Conservation (phyloP, 2,797 vertebrate genomes). For the Ceryle rudis region DNA sequence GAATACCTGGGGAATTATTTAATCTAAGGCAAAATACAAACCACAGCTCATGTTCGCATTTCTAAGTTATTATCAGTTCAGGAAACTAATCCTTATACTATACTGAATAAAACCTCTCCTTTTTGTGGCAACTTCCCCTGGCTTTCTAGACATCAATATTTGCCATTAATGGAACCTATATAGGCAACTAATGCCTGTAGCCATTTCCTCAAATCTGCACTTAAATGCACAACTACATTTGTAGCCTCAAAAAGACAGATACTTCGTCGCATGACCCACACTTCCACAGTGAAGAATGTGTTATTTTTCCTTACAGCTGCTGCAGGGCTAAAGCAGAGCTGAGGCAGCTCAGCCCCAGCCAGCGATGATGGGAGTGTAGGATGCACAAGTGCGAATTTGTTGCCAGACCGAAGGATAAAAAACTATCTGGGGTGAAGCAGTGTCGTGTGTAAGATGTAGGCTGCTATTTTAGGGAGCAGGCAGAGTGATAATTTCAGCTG, state of each 20-base stretch:
- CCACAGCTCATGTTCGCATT: fast-evolving
- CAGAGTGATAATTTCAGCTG: neutral
- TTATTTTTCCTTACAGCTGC: neutral
- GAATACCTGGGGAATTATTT: neutral
- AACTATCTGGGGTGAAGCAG: neutral
- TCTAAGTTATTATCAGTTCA: neutral
- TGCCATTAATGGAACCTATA: neutral
- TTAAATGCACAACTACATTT: neutral
- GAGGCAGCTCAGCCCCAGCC: neutral
- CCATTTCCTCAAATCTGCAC: constrained; percentile 10
- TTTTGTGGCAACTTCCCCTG: neutral
- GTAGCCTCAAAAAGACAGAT: neutral
- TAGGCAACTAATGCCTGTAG: neutral
- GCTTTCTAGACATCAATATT: neutral
- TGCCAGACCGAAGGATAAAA: neutral
- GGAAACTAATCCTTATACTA: neutral
- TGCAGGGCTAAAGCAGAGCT: neutral
- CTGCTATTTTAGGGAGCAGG: neutral
- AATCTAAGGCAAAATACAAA: neutral
- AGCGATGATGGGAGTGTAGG: neutral
- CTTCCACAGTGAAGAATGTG: neutral
- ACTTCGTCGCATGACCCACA: neutral
- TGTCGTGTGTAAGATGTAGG: neutral
- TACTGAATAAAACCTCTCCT: neutral
- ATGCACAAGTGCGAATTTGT: neutral